phyloP scores from a whole-genome alignment of 2,888 invertebrate genomes.

The Sepiola atlantica region DNA sequence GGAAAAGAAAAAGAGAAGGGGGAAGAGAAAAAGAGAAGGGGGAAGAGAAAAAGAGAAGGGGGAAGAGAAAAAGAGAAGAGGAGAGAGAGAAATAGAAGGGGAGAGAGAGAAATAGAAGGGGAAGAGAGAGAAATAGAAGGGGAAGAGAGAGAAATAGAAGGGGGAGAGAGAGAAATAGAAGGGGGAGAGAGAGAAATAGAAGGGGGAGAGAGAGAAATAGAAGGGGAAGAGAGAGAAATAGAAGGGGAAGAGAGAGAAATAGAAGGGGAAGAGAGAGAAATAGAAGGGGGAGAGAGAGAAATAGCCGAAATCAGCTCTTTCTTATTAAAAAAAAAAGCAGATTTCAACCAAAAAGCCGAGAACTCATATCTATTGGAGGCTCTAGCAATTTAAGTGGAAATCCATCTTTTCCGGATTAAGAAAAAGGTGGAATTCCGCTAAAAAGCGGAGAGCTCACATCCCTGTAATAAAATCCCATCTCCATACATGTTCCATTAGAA shows the following conservation, averaged over 20 bases:
- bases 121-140: constrained; percentile 32
- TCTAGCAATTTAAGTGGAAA: too few relatives aligned
- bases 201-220: not conserved
- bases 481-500: too few relatives aligned
- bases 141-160: not conserved
- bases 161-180: not conserved
- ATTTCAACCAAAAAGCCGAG: too few relatives aligned
- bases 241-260: constrained; percentile 49
- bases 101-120: constrained; percentile 47
- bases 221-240: not conserved
- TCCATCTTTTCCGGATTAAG: too few relatives aligned
- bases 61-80: not conserved
- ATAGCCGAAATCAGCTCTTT: too few relatives aligned
- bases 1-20: not conserved
- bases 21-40: not conserved
- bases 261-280: constrained; percentile 53
- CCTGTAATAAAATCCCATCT: too few relatives aligned
- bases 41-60: not conserved
- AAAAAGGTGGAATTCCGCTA: too few relatives aligned
- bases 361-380: too few relatives aligned
- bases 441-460: too few relatives aligned
- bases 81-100: not conserved
- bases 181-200: not conserved
- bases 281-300: not conserved
- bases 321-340: too few relatives aligned